A percentile compares a stretch with the other conserved stretches of the same genome.
Evolutionary conservation across 2,797 vertebrate genomes (phyloP).

Genomic region (Chromobotia macracanthus): DNA sequence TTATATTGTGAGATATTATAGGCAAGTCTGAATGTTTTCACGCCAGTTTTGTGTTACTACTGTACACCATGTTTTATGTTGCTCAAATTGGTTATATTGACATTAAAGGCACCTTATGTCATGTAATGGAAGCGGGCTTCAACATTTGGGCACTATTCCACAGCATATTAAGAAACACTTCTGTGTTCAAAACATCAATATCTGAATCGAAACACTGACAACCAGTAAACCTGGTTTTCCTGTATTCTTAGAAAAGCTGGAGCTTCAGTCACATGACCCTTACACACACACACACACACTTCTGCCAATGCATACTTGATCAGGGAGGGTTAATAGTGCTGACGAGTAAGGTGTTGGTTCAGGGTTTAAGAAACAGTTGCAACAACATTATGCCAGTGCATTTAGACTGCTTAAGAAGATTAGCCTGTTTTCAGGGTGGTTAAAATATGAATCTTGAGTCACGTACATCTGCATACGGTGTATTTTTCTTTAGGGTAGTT

Average conservation of each 20-base stretch:
- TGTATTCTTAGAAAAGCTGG: background rate
- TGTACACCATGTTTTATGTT: conserved; percentile 1
- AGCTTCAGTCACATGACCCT: conserved; percentile 22
- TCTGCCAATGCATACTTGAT: background rate
- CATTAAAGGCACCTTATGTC: background rate
- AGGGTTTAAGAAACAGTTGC: conserved; percentile 3
- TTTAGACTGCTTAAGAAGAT: conserved; percentile 5
- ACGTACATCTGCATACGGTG: background rate
- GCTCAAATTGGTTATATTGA: background rate
- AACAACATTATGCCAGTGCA: background rate
- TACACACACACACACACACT: too few relatives aligned
- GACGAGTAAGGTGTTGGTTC: conserved; percentile 26
- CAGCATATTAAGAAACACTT: background rate
- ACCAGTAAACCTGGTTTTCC: background rate
- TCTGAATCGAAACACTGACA: background rate
- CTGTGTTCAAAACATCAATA: background rate
- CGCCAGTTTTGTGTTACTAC: background rate
- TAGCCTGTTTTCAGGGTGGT: conserved; percentile 37
- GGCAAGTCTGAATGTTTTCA: background rate
- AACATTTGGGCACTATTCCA: background rate
- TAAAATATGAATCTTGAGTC: conserved; percentile 17
- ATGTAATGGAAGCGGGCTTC: background rate
- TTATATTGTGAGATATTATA: background rate
- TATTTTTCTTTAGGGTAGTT: background rate
- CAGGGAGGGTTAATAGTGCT: conserved; percentile 24